These are phyloP conservation scores for Muscicapa adusta DNA, from an alignment of 2,113 vertebrate genomes.

Conservation along the genomic window DNA sequence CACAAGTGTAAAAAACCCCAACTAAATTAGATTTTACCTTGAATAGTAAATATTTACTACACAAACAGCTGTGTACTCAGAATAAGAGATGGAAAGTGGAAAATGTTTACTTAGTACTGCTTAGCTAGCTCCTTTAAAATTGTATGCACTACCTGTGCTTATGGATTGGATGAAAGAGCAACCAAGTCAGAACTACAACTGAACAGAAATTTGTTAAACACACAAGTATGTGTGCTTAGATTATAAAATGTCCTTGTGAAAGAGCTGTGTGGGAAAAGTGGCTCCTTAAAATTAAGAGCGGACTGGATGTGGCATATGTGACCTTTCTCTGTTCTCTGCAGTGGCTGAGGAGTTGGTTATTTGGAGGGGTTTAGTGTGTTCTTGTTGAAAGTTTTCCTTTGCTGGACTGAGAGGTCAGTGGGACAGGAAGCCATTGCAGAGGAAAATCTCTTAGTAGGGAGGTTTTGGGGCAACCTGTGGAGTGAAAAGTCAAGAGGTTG, in stretches of 20 bases:
- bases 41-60: neutral
- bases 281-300: neutral
- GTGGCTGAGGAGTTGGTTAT: neutral
- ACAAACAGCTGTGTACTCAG: neutral
- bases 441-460: neutral
- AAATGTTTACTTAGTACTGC: neutral
- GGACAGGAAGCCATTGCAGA: neutral
- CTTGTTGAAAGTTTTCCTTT: neutral
- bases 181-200: neutral
- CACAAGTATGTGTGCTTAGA: neutral
- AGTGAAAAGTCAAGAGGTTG: neutral
- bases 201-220: neutral
- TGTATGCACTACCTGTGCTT: neutral
- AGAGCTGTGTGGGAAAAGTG: neutral
- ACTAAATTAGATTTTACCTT: neutral
- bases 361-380: neutral
- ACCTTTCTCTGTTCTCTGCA: neutral
- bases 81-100: neutral
- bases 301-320: neutral
- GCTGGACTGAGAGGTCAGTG: neutral
- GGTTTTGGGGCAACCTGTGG: neutral
- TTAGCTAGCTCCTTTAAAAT: neutral
- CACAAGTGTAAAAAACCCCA: neutral
- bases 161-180: neutral
- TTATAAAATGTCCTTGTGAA: neutral